These are phyloP conservation scores for Cylas formicarius DNA, from an alignment of 1,140 invertebrate species.

Conservation along the genomic window DNA sequence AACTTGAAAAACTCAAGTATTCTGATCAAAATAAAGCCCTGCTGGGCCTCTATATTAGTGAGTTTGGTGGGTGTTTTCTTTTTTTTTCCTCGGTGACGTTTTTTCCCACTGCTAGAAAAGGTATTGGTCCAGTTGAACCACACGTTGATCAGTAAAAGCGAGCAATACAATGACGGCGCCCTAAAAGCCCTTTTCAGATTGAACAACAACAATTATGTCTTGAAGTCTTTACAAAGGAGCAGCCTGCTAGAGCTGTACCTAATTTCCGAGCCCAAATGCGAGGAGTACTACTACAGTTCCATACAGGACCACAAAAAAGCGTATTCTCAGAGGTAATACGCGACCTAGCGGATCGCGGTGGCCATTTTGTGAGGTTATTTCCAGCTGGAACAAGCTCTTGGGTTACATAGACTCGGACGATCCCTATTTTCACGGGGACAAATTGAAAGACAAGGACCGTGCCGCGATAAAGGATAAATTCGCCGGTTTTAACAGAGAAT, in stretches of 20 bases:
- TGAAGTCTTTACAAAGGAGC: slow-evolving; percentile 80
- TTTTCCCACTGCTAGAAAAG: slow-evolving; percentile 69
- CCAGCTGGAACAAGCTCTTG: slow-evolving; percentile 76
- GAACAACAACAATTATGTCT: slow-evolving; percentile 90
- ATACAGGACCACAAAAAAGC: slow-evolving; percentile 69
- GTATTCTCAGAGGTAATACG: slow-evolving; percentile 69
- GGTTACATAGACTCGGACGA: slow-evolving; percentile 67
- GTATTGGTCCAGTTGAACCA: slow-evolving; percentile 79
- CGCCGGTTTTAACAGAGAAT: slow-evolving; percentile 88
- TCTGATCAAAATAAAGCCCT: slow-evolving; percentile 54
- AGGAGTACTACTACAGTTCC: slow-evolving; percentile 75
- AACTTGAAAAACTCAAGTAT: slow-evolving; percentile 43
- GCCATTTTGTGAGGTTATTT: slow-evolving; percentile 23
- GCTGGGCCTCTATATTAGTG: slow-evolving; percentile 72
- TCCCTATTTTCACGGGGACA: slow-evolving; percentile 54
- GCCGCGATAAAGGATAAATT: slow-evolving; percentile 93
- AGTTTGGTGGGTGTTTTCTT: slow-evolving; percentile 30
- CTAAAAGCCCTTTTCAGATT: slow-evolving; percentile 80
- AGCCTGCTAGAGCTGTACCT: slow-evolving; percentile 72
- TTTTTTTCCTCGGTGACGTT: slow-evolving; percentile 11
- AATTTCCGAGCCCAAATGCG: slow-evolving; percentile 74
- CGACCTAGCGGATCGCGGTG: slow-evolving; percentile 1
- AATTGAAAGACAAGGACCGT: slow-evolving; percentile 80
- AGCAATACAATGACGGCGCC: slow-evolving; percentile 72
- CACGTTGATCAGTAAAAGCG: slow-evolving; percentile 76